phyloP scores from a whole-genome alignment of 2,113 vertebrate species.

The Pongo abelii region DNA sequence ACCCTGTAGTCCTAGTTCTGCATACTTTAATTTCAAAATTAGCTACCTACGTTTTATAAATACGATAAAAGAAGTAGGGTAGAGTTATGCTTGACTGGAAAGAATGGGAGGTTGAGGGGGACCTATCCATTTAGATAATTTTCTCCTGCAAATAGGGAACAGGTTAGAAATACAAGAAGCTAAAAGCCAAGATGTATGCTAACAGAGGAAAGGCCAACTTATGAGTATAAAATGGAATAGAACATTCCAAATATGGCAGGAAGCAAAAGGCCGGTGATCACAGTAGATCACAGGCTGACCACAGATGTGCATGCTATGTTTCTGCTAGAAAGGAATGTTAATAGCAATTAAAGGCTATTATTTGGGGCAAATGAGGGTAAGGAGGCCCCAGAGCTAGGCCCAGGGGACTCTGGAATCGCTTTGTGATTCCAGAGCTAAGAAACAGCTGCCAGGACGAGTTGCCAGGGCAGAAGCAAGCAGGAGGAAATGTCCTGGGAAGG shows the following conservation, averaged over 20 bases:
- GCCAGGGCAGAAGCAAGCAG: conserved; percentile 1
- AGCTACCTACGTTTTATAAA: not conserved
- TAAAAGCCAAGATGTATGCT: not conserved
- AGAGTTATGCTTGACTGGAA: not conserved
- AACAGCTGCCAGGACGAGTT: not conserved
- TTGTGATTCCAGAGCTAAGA: conserved; percentile 19
- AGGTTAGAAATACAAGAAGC: not conserved
- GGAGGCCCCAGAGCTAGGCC: not conserved
- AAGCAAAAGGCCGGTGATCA: conserved; percentile 23
- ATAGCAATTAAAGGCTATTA: conserved; percentile 42
- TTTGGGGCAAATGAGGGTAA: conserved; percentile 45
- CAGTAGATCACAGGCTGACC: not conserved
- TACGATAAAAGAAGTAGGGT: not conserved
- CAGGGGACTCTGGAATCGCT: not conserved
- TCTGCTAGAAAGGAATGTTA: conserved; percentile 16
- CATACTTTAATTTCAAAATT: not conserved
- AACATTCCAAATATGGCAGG: not conserved
- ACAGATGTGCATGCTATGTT: not conserved
- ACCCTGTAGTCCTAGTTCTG: not conserved
- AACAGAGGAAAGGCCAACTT: not conserved
- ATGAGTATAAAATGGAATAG: not conserved
- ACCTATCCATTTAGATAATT: not conserved
- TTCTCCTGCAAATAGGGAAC: not conserved
- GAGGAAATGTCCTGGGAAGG: conserved; percentile 20
- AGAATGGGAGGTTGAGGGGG: not conserved